Percentiles rank a stretch among this genome's conserved stretches.
Conservation (phyloP, 2,888 invertebrate species). For the Branchellion lobata region DNA sequence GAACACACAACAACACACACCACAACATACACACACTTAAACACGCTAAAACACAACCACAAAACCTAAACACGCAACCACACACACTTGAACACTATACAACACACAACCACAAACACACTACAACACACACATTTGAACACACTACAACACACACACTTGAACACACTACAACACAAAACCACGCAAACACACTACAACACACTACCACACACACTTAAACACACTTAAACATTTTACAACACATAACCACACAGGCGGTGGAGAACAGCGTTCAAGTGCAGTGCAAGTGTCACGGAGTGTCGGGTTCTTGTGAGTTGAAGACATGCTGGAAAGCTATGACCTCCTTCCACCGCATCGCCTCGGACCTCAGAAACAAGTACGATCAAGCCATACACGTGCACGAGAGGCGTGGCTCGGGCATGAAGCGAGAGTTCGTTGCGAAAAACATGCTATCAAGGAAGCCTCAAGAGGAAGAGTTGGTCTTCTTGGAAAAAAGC, state of each 20-base stretch:
- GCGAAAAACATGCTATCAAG: slow-evolving; percentile 51
- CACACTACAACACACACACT: no score
- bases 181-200: no score
- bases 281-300: slow-evolving; percentile 88
- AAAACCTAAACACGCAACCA: no score
- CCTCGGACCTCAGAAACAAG: slow-evolving; percentile 82
- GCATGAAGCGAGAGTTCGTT: slow-evolving; percentile 66
- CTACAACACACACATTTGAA: no score
- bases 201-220: no score
- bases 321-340: slow-evolving; percentile 95
- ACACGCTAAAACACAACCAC: no score
- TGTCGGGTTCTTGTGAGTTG: slow-evolving; percentile 90
- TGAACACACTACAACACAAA: no score
- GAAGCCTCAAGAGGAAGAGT: slow-evolving; percentile 79
- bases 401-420: slow-evolving; percentile 53
- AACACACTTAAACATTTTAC: no score
- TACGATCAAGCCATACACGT: slow-evolving; percentile 88
- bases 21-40: neutral
- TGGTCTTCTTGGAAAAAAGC: slow-evolving; percentile 91
- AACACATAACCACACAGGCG: slow-evolving; percentile 61
- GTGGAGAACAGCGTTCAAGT: slow-evolving; percentile 70
- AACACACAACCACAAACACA: neutral
- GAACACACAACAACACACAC: slow-evolving; percentile 5
- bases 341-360: slow-evolving; percentile 83
- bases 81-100: no score